phyloP scores from a whole-genome alignment of 37 sponge, comb jelly and placozoan species.

The Spongilla lacustris region DNA sequence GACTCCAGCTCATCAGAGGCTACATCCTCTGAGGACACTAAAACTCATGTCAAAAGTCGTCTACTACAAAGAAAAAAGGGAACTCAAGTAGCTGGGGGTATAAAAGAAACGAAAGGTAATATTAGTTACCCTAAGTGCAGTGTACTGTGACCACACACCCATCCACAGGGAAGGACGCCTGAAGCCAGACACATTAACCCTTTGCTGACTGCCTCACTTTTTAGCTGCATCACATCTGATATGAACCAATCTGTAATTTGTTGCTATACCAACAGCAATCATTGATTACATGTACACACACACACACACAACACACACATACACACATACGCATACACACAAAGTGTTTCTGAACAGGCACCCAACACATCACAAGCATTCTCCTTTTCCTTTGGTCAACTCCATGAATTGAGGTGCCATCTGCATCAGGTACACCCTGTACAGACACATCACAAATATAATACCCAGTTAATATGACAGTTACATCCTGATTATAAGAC shows the following conservation, averaged over 20 bases:
- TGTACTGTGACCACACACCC: not conserved
- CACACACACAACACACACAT: not conserved
- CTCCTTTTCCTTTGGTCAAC: constrained; percentile 64
- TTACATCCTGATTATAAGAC: no score
- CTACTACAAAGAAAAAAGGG: not conserved
- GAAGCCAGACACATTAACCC: not conserved
- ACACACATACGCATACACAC: not conserved
- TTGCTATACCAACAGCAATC: not conserved
- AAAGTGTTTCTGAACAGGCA: no score
- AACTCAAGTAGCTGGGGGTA: not conserved
- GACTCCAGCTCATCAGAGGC: not conserved
- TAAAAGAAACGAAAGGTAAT: no score
- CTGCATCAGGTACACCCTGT: constrained; percentile 51
- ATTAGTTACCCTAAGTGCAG: no score
- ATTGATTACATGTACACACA: not conserved
- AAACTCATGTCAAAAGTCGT: not conserved
- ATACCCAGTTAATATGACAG: no score
- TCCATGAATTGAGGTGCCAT: constrained; percentile 58
- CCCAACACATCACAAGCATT: constrained; percentile 32
- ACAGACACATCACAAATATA: not conserved
- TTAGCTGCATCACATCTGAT: not conserved
- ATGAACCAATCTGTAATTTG: not conserved
- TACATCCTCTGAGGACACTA: not conserved
- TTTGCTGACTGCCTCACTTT: no score
- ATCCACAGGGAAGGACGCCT: not conserved